Percentiles rank a stretch among this genome's conserved stretches.
phyloP scores from a whole-genome alignment of 2,888 invertebrate species.

The Caenorhabditis angaria region DNA sequence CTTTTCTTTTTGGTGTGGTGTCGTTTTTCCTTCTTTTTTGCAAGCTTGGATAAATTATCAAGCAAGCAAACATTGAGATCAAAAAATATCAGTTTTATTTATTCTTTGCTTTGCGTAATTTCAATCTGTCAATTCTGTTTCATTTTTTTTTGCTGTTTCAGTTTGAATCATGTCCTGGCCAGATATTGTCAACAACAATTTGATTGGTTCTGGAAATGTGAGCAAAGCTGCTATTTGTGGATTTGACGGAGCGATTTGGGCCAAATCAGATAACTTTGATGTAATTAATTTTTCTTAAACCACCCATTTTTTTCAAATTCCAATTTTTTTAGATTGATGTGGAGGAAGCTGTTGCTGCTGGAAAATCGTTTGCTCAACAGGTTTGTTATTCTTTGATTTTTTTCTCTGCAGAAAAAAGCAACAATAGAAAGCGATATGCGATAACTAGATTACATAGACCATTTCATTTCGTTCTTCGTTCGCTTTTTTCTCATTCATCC shows the following conservation, averaged over 20 bases:
- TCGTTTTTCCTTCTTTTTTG: neutral
- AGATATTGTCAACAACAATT: slow-evolving; percentile 59
- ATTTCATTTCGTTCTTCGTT: too few species aligned
- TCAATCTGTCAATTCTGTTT: neutral
- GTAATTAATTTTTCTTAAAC: too few species aligned
- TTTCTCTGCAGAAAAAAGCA: neutral
- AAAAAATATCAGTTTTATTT: neutral
- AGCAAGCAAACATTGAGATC: neutral
- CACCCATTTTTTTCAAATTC: too few species aligned
- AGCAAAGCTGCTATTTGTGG: slow-evolving; percentile 71
- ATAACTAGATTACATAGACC: too few species aligned
- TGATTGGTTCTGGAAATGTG: slow-evolving; percentile 68
- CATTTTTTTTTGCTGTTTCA: neutral
- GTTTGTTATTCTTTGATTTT: slow-evolving; percentile 3
- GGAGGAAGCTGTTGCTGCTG: slow-evolving; percentile 63
- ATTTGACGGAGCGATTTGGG: slow-evolving; percentile 71
- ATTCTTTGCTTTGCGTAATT: neutral
- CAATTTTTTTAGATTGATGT: slow-evolving; percentile 54
- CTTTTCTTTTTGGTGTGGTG: neutral
- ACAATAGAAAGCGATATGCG: too few species aligned
- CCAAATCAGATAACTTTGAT: slow-evolving; percentile 69
- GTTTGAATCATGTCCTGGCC: slow-evolving; percentile 35
- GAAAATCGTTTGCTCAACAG: slow-evolving; percentile 58
- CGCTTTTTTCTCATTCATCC: too few species aligned
- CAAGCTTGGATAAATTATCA: neutral